Evolutionary conservation across 2,113 vertebrate species (phyloP), one percentile per base, ranked within the genome.

Genomic region (Colius striatus): DNA sequence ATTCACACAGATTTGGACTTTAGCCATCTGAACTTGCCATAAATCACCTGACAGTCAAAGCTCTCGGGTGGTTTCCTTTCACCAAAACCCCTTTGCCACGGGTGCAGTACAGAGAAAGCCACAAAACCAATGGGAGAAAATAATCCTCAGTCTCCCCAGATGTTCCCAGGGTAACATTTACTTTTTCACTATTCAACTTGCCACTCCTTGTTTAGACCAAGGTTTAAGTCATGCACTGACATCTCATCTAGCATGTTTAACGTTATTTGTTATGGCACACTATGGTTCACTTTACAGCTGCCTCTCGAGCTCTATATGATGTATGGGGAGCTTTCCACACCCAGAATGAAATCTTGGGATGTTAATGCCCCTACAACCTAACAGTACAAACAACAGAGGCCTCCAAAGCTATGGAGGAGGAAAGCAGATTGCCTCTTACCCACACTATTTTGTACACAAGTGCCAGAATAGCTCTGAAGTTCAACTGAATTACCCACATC

Each of bases 111-210:
- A 53, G 45, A 32, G 72, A 84, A 84, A 89, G 57, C 85, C 92
- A 90, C 95, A 95, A 93, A 96, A 74, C 80, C 83, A 75, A 34
- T 0, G 13, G 73, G 90, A 92, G 87, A 95, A 94, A 94, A 96
- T 17, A 76, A 76, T 74, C 87, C 92, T 87, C 89, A 23, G 82
- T 50, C 95, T 94, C 88, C 86, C 76, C 58, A 70, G 32, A 48
- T 2, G 4, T 91, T 91, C 94, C 47, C 89, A 88, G 87, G 65
- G 70, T 43, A 70, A 53, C 47, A 63, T 38, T 43, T 84, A 50
- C 34, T 54, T 83, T 90, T 60, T 14, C 58, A 8, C 55, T 29
- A 29, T 7, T 41, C 23, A 51, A 75, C 32, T 5, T 61, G 70
- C 9, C 58, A 36, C 29, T 51, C 63, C 45, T 91, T 29, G 13